Conservation (phyloP, 2,113 vertebrate genomes). For the Corydoras maculifer region DNA sequence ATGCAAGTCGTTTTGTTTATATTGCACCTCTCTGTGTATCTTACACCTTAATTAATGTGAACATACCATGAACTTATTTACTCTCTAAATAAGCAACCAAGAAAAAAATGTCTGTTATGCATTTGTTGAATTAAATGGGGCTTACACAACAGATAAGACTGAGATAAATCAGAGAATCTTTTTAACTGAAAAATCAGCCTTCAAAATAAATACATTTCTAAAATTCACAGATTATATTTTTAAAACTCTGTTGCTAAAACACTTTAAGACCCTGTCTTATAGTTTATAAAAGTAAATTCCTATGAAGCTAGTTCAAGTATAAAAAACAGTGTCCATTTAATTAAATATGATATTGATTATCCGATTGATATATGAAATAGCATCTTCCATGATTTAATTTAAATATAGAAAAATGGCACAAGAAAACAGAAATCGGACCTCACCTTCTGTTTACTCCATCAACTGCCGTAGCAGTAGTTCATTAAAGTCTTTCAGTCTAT, state of each 20-base stretch:
- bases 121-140: slow-evolving; percentile 15
- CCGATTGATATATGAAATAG: not conserved
- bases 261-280: too few relatives aligned
- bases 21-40: slow-evolving; percentile 35
- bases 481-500: slow-evolving; percentile 32
- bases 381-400: not conserved
- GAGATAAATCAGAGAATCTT: not conserved
- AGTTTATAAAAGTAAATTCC: too few relatives aligned
- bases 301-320: too few relatives aligned
- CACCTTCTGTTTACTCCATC: slow-evolving; percentile 31
- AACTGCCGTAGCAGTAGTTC: slow-evolving; percentile 25
- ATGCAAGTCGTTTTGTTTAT: slow-evolving; percentile 34
- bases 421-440: slow-evolving; percentile 9
- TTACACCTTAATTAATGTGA: slow-evolving; percentile 35
- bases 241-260: too few relatives aligned
- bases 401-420: slow-evolving; percentile 13
- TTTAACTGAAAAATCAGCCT: slow-evolving; percentile 4
- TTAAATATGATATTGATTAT: too few relatives aligned
- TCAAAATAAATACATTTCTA: not conserved
- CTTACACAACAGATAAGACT: not conserved
- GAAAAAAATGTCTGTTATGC: slow-evolving; percentile 31
- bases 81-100: slow-evolving; percentile 40
- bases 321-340: too few relatives aligned
- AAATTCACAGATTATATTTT: too few relatives aligned
- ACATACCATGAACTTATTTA: slow-evolving; percentile 30